These are phyloP conservation scores for Solea senegalensis DNA, from an alignment of 2,113 vertebrate species.

Conservation along the genomic window DNA sequence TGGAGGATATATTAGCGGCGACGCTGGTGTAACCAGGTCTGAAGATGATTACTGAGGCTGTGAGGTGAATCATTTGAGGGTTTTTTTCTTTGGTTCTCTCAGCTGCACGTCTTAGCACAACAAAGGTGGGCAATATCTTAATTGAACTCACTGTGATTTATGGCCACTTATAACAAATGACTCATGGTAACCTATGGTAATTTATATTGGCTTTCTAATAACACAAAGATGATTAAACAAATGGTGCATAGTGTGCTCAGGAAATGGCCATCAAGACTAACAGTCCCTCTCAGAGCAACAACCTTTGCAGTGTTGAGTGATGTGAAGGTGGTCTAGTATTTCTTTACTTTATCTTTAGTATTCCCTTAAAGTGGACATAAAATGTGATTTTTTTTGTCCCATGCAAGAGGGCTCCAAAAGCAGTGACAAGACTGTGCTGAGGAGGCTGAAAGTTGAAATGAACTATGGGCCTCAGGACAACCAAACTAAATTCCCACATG, in stretches of 20 bases:
- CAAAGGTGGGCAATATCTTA: constrained; percentile 4
- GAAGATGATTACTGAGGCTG: constrained; percentile 11
- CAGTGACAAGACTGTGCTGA: not conserved
- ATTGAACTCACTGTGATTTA: constrained; percentile 20
- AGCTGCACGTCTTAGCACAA: not conserved
- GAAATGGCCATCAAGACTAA: too few relatives aligned
- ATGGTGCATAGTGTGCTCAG: not conserved
- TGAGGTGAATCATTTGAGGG: constrained; percentile 13
- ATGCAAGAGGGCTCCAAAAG: too few relatives aligned
- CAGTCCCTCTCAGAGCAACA: not conserved
- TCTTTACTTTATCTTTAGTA: not conserved
- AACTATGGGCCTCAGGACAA: not conserved
- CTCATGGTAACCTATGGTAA: not conserved
- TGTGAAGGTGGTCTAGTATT: not conserved
- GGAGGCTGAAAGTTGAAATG: not conserved
- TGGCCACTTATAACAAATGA: constrained; percentile 14
- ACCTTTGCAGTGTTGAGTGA: not conserved
- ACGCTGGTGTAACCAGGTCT: constrained; percentile 3
- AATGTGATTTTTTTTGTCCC: not conserved
- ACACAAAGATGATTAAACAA: not conserved
- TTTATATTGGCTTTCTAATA: not conserved
- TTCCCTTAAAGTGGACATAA: not conserved
- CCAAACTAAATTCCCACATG: not conserved
- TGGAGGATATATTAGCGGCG: constrained; percentile 26
- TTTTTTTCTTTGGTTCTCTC: not conserved